phyloP scores from a whole-genome alignment of 2,888 invertebrate genomes.

The Leucoptera coffeella region DNA sequence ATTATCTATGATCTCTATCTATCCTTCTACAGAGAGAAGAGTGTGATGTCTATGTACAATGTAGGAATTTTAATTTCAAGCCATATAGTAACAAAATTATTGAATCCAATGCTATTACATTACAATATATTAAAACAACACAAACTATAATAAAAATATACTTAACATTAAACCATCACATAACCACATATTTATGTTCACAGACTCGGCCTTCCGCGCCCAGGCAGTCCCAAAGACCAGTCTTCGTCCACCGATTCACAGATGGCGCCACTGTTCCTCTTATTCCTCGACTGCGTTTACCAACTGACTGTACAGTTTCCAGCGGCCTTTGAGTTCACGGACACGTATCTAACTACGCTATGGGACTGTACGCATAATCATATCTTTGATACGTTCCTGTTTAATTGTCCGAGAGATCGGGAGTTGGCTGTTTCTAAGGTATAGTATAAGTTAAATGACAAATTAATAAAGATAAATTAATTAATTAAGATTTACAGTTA shows the following conservation, averaged over 20 bases:
- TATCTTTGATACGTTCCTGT: conserved; percentile 88
- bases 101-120: too few relatives aligned
- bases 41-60: too few relatives aligned
- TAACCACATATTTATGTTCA: neutral
- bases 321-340: conserved; percentile 83
- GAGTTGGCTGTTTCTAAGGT: conserved; percentile 59
- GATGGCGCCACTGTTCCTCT: conserved; percentile 73
- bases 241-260: conserved; percentile 28
- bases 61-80: too few relatives aligned
- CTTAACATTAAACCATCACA: too few relatives aligned
- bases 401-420: conserved; percentile 78
- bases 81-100: too few relatives aligned
- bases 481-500: too few relatives aligned
- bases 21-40: too few relatives aligned
- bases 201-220: conserved; percentile 63
- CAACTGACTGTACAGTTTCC: conserved; percentile 87
- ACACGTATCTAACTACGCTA: conserved; percentile 84
- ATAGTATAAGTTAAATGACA: too few relatives aligned
- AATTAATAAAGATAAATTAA: too few relatives aligned
- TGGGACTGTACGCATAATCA: conserved; percentile 89
- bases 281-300: conserved; percentile 92
- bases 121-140: too few relatives aligned
- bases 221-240: conserved; percentile 48
- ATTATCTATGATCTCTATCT: too few relatives aligned
- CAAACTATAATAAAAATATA: too few relatives aligned